phyloP scores from a whole-genome alignment of 2,888 invertebrate species.

The Acleris emargana region DNA sequence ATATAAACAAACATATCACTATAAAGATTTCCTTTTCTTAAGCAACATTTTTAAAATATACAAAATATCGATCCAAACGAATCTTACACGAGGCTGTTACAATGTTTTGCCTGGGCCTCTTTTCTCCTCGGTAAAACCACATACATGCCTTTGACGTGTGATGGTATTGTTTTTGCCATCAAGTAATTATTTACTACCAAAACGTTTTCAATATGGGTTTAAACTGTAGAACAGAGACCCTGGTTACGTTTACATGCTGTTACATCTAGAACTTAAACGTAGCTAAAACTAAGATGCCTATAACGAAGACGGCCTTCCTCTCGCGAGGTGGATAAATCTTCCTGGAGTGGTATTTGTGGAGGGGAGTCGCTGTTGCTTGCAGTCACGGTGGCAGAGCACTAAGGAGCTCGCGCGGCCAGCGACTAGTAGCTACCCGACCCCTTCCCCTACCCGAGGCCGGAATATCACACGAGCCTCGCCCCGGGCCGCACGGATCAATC shows the following conservation, averaged over 20 bases:
- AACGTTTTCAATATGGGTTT: too few relatives aligned
- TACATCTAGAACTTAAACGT: conserved; percentile 33
- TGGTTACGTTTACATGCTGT: conserved; percentile 28
- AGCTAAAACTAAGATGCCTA: conserved; percentile 36
- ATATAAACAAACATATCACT: conserved; percentile 38
- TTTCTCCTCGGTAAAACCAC: too few relatives aligned
- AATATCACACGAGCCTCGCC: not conserved
- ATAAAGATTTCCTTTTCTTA: conserved; percentile 29
- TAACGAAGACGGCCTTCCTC: conserved; percentile 28
- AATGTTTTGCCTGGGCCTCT: conserved; percentile 41
- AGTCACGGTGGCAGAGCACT: too few relatives aligned
- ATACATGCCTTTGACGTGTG: too few relatives aligned
- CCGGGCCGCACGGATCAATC: not conserved
- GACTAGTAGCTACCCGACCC: not conserved
- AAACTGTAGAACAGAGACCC: too few relatives aligned
- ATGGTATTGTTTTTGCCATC: too few relatives aligned
- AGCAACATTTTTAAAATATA: conserved; percentile 41
- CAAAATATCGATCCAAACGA: conserved; percentile 36
- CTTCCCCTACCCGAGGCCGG: not conserved
- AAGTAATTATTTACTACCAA: too few relatives aligned
- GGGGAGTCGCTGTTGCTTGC: too few relatives aligned
- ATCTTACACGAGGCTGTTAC: conserved; percentile 43
- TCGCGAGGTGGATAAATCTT: not conserved
- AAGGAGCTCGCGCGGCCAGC: too few relatives aligned
- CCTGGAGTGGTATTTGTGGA: not conserved